Evolutionary conservation across 2,113 vertebrate genomes (phyloP), one percentile per base, ranked within the genome.

Genomic region (Struthidea cinerea): DNA sequence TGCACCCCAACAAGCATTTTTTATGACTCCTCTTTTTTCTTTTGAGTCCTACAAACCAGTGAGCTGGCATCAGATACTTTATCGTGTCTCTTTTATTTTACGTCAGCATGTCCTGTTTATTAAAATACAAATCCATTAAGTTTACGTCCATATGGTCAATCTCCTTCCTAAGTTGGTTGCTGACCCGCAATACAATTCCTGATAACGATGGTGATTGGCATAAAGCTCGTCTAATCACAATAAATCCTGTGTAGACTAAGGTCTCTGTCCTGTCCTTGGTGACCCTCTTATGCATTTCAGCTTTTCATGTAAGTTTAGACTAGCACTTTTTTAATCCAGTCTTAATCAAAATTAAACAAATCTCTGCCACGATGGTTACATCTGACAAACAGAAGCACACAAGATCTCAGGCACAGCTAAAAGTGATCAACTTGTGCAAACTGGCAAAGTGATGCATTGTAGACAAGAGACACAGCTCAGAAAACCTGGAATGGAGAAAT

Each of bases 91-190:
- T 96, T 94, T 95, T 83, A 77, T 93, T 97, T 97, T 96, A 95
- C 9, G 8, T 91, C 93, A 97, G 84, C 82, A 80, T 71, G 24
- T 85, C 79, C 89, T 93, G 84, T 97, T 94, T 96, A 95, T 96
- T 93, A 96, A 96, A 96, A 95, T 86, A 96, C 91, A 97, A 95
- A 97, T 96, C 92, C 90, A 91, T 96, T 91, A 89, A 69, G 64
- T 95, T 96, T 78, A 84, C 4, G 32, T 92, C 90, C 93, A 91
- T 97, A 90, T 96, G 97, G 91, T 96, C 96, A 96, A 63, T 96
- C 94, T 97, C 89, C 92, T 97, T 94, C 96, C 93, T 97, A 83
- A 61, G 80, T 91, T 95, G 89, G 90, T 83, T 97, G 50, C 96
- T 94, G 96, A 96, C 93, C 85, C 6, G 2, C 73, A 84, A 73